Percentiles rank a stretch among this genome's conserved stretches.
These are phyloP conservation scores for Bemisia tabaci DNA, from an alignment of 1,140 invertebrate genomes.

Conservation along the genomic window DNA sequence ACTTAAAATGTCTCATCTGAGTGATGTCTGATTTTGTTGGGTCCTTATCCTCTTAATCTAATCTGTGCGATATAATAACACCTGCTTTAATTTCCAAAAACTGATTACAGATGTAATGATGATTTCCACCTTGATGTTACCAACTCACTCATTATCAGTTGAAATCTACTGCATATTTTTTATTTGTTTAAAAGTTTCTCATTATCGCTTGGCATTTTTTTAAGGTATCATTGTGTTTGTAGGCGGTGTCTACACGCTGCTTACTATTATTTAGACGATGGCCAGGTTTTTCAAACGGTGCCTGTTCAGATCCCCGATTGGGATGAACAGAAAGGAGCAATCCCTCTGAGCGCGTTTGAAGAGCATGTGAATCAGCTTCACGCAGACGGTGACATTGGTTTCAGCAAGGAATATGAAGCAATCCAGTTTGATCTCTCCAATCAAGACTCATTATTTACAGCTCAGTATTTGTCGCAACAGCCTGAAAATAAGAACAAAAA, in stretches of 20 bases:
- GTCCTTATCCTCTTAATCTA: no score
- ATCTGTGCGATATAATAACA: no score
- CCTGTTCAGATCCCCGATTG: conserved; percentile 39
- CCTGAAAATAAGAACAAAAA: conserved; percentile 89
- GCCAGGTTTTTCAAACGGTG: conserved; percentile 36
- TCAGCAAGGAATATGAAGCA: conserved; percentile 81
- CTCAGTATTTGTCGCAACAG: conserved; percentile 49
- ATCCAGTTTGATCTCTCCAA: conserved; percentile 55
- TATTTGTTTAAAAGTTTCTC: conserved; percentile 9
- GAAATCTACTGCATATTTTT: no score
- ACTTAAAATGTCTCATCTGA: no score
- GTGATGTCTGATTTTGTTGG: no score
- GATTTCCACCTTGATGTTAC: no score
- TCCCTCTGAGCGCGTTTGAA: conserved; percentile 57
- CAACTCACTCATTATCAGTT: no score
- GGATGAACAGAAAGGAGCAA: conserved; percentile 45
- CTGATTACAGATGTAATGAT: no score
- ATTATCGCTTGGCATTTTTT: conserved; percentile 11
- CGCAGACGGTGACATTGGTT: conserved; percentile 76
- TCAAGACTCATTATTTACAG: conserved; percentile 9
- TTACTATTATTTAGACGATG: conserved; percentile 73
- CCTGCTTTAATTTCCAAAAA: no score
- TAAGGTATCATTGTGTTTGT: conserved; percentile 25
- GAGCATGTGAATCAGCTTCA: conserved; percentile 69
- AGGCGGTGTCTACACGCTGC: conserved; percentile 68